Base-by-base conservation (phyloP, 2,797 vertebrate genomes). In the Micrastur ruficollis region DNA sequence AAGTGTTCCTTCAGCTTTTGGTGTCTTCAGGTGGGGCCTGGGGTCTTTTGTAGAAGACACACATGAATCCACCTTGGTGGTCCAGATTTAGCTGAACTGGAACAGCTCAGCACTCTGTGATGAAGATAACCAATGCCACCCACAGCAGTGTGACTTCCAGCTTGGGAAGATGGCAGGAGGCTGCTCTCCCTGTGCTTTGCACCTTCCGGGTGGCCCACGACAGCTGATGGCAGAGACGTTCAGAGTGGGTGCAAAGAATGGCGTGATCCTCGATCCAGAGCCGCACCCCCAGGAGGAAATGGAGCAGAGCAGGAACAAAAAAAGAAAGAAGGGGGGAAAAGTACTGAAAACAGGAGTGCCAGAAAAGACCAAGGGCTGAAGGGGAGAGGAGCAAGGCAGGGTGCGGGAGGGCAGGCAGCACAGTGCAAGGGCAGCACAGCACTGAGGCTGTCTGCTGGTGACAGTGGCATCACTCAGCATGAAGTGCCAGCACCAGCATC, bases 341-440 rank as follows among this genome's bases (percentile, higher is more conserved):
- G 6, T 21, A 7, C 7, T 44, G 11, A 52, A 47, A n/a, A 16
- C 5, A 34, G 40, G 34, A 68, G 38, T 19, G 42, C 65, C 8
- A 46, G 55, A 81, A 70, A 52, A 62, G 22, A 61, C 44, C 42
- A 55, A 40, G 31, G 71, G 14, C 6, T 34, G 79, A 12, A 50
- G 46, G 53, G 70, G 19, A 89, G 40, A 59, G 63, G 17, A 52
- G 42, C 44, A 34, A 8, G 29, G 16, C 56, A 15, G 56, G 18
- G 38, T 58, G 61, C 2, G 3, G 52, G 46, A 62, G 27, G 9
- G n/a, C 4, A 3, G 65, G 42, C 36, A 70, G 61, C 59, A 21
- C 7, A 0, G 61, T 0, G 47, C 50, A 20, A 9, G 73, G 58
- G 72, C 81, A 74, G 40, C n/a, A 5, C 0, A 0, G 38, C 38